Evolutionary conservation across 2,888 invertebrate species (phyloP), one percentile per base, ranked within the genome.

Genomic region (Geophilus truncorum): DNA sequence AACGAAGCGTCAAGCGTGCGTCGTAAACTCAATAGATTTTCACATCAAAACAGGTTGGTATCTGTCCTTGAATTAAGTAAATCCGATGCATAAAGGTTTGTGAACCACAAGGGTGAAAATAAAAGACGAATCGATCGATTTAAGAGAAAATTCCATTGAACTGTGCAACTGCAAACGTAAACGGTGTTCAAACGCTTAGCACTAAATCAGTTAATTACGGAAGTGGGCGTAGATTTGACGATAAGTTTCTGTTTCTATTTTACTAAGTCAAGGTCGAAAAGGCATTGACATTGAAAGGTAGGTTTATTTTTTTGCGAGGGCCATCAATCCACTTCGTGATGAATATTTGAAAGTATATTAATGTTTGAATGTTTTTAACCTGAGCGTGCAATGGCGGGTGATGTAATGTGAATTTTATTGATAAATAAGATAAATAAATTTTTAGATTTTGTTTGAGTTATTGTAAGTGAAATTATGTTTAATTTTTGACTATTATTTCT

Each of bases 161-260:
- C 25, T 10, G 10, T 15, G 10, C 25, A 70, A 70, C 0, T 3
- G 25, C 0, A 25, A 15, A 28, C n/a, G 4, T 12, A 28, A 28
- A 70, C n/a, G 23, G 70, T 70, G 70, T 21, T n/a, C 51, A n/a
- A 51, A 51, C n/a, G 51, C n/a, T 51, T 1, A 18, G 4, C 51
- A n/a, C 5, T 51, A 18, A 18, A 51, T 51, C 51, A 51, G 51
- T 51, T 18, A 51, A 51, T 70, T 70, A 28, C 25, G 70, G 70
- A 70, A 70, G 70, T 70, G 70, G 70, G 70, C 28, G 70, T 23
- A 1, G 70, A 62, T 62, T 21, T 21, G 10, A 62, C 15, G 70
- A 70, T 70, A 70, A 70, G 70, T 70, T 70, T 70, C 70, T 70
- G 70, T 70, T 70, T 70, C 70, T 70, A 9, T 70, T 70, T 70